Evolutionary conservation across 2,797 vertebrate species (phyloP).

Genomic region (Fratercula arctica): DNA sequence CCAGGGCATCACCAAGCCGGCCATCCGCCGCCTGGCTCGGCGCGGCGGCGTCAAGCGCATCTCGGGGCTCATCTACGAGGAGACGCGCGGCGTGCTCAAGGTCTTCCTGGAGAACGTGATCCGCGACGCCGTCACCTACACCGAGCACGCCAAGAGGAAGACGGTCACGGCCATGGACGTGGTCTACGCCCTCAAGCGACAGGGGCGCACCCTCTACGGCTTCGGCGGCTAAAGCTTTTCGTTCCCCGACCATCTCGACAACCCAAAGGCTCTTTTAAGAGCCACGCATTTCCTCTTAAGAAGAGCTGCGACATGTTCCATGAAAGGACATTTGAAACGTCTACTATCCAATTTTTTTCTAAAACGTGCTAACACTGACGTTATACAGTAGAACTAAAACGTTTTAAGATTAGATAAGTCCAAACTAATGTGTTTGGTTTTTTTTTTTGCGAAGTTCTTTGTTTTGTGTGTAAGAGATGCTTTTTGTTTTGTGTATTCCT

Average conservation of each 20-base stretch:
- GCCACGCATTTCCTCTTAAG: not conserved
- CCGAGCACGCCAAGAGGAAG: slow-evolving; percentile 82
- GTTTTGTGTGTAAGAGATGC: fast-evolving
- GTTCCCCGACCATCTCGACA: fast-evolving
- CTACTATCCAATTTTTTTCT: fast-evolving
- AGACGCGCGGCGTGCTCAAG: slow-evolving; percentile 74
- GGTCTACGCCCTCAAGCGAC: slow-evolving; percentile 66
- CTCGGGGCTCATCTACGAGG: slow-evolving; percentile 74
- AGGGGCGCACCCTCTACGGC: not conserved
- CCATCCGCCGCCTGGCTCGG: slow-evolving; percentile 72
- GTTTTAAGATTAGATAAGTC: fast-evolving
- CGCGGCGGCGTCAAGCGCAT: slow-evolving; percentile 74
- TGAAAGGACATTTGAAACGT: fast-evolving
- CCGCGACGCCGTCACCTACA: slow-evolving; percentile 79
- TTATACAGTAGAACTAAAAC: fast-evolving
- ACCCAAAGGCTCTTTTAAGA: slow-evolving; percentile 68
- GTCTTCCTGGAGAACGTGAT: slow-evolving; percentile 79
- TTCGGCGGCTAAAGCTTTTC: fast-evolving
- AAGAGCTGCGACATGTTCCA: fast-evolving
- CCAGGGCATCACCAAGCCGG: slow-evolving; percentile 75
- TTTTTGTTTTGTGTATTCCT: fast-evolving
- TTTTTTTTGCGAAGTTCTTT: fast-evolving
- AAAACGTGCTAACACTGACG: fast-evolving
- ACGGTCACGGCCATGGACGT: slow-evolving; percentile 81
- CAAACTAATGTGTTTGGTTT: fast-evolving